Base-by-base conservation (phyloP, 2,888 invertebrate species). In the Philereme vetulata region DNA sequence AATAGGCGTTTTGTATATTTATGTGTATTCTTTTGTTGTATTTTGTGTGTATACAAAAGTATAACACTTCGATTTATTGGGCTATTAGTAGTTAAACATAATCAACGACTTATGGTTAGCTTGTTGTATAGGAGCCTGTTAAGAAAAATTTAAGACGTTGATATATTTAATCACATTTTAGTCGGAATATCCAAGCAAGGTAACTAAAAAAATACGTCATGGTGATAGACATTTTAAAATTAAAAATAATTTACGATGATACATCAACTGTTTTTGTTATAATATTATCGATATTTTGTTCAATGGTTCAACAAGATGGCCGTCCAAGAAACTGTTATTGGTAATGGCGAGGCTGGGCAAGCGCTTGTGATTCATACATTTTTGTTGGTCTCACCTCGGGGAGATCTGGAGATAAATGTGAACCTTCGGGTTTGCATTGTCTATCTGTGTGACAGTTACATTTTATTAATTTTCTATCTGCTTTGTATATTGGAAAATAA, bases 271-370 rank as follows among this genome's bases (percentile, higher is more conserved):
- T 11, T 43, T 44, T 42, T 42, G 4, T 42, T 38, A 4, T 21
- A 45, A 7, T n/a, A 9, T 9, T 46, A 4, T 46, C 38, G 7
- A 38, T 6, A 3, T 38, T 38, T 4, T 46, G 77, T 44, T 61
- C 72, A 74, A 76, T 78, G 83, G 80, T 79, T 83, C 76, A 80
- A 83, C 82, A 82, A 83, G 81, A 84, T 82, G 82, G 84, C 21
- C 81, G 82, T 72, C 80, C 77, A 77, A 82, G 79, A 84, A 84
- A 85, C 80, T 80, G 84, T 83, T 84, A 80, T 82, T 80, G 79
- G 79, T 82, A 80, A 78, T 80, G 80, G 81, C 64, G 64, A 67
- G 61, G 54, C 64, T 67, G 67, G 63, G 56, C 68, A 65, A 65
- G 55, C 48, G 49, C 50, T 61, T 77, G 75, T 79, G 80, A 82